Evolutionary conservation across 53 echinoderm and acorn worm species (phyloP), one percentile per base, ranked within the genome.

Genomic region (Echinarachnius parma): DNA sequence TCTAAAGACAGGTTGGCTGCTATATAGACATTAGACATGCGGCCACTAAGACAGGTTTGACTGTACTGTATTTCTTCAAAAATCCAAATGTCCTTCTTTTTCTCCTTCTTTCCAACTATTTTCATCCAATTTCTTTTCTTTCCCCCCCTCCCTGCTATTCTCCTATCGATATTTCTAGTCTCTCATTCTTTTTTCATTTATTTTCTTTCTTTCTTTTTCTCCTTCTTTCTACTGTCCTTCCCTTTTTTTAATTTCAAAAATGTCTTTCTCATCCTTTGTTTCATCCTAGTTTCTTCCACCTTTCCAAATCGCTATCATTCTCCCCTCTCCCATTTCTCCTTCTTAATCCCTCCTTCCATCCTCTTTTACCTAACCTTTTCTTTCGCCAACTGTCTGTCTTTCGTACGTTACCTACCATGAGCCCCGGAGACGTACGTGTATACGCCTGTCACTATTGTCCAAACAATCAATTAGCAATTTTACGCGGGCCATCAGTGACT

Each of bases 381-480:
- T 39, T 13, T 39, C 42, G 42, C 42, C 13, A 13, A 9, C 42
- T 39, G 42, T 39, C 42, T 39, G 42, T 39, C 42, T 13, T 7
- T 39, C 42, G 7, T 7, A 9, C 42, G 7, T 7, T 39, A 7
- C 13, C 42, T 39, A 13, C 42, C 42, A 39, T 39, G 7, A 39
- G 13, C 42, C 42, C 42, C 42, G 7, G 42, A 7, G 13, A 13
- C 15, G 2, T 31, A n/a, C 28, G 16, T 19, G 53, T 13, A 13
- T 15, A 1, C n/a, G 2, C 9, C 24, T 19, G 53, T 24, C 53
- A 53, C 28, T 28, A 59, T 59, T 31, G 31, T 29, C 34, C n/a
- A 59, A 59, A 59, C 59, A 39, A 39, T 39, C 42, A 39, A 39
- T 39, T 39, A 39, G 13, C 42, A 59, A 59, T 59, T 30, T 59